These are phyloP conservation scores for Chaetodon trifasciatus DNA, from an alignment of 2,797 vertebrate genomes.

Conservation along the genomic window DNA sequence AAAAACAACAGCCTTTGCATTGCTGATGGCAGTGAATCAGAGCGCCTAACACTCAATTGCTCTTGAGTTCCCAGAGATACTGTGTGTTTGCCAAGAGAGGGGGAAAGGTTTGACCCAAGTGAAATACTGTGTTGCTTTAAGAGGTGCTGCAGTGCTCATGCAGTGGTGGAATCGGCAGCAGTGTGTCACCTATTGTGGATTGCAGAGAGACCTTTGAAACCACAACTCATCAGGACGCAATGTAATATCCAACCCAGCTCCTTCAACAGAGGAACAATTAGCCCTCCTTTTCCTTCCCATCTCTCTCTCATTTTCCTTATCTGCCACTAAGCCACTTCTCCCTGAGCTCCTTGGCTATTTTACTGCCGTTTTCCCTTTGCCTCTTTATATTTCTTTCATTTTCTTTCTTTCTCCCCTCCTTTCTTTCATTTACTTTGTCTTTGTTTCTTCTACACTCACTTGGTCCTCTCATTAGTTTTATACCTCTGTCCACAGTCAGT, in stretches of 20 bases:
- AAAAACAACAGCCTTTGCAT: neutral
- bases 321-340: constrained; percentile 23
- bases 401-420: neutral
- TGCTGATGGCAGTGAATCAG: neutral
- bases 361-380: neutral
- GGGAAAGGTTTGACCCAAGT: constrained; percentile 30
- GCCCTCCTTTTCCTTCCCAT: neutral
- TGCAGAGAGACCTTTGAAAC: constrained; percentile 39
- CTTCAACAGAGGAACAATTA: constrained; percentile 17
- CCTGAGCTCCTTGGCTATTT: neutral
- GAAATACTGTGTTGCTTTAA: constrained; percentile 38
- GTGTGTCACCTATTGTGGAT: constrained; percentile 24
- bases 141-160: constrained; percentile 44
- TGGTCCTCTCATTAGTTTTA: constrained; percentile 21
- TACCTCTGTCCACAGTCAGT: constrained; percentile 11
- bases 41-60: constrained; percentile 3
- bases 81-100: constrained; percentile 8
- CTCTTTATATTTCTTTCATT: neutral
- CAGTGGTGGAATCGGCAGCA: constrained; percentile 17
- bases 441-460: constrained; percentile 11
- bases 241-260: constrained; percentile 11
- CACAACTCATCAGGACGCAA: neutral
- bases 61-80: neutral
- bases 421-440: neutral
- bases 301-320: neutral